phyloP scores from a whole-genome alignment of 2,113 vertebrate genomes.

The Casuarius casuarius region DNA sequence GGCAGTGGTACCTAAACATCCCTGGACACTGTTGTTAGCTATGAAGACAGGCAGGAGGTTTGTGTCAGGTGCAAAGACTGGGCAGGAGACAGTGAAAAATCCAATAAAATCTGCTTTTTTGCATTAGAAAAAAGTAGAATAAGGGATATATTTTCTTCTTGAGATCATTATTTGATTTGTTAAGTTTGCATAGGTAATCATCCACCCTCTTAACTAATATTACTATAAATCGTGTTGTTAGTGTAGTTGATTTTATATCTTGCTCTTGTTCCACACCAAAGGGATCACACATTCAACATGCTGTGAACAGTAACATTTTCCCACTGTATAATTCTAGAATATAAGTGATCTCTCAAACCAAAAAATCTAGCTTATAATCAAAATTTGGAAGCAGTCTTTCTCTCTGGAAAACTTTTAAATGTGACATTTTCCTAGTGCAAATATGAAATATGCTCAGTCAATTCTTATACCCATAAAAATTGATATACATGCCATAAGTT shows the following conservation, averaged over 20 bases:
- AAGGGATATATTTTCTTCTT: background rate
- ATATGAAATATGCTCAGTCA: background rate
- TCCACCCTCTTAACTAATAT: background rate
- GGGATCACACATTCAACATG: fast-evolving
- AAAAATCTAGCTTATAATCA: background rate
- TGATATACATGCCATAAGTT: background rate
- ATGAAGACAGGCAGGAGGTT: background rate
- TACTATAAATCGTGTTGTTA: background rate
- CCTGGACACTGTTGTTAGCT: background rate
- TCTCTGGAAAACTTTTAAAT: background rate
- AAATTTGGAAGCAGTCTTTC: background rate
- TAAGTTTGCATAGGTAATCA: background rate
- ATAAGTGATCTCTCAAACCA: background rate
- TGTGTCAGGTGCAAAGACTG: background rate
- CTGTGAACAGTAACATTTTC: background rate
- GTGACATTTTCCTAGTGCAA: background rate
- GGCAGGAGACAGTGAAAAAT: background rate
- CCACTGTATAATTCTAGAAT: background rate
- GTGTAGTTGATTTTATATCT: background rate
- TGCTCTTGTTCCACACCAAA: background rate
- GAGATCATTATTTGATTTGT: background rate
- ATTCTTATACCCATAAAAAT: background rate
- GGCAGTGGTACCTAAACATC: background rate
- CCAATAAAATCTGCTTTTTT: background rate
- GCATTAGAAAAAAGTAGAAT: background rate